A percentile compares a stretch with the other conserved stretches of the same genome.
phyloP scores from a whole-genome alignment of 2,797 vertebrate species.

The Lithobates sylvaticus region DNA sequence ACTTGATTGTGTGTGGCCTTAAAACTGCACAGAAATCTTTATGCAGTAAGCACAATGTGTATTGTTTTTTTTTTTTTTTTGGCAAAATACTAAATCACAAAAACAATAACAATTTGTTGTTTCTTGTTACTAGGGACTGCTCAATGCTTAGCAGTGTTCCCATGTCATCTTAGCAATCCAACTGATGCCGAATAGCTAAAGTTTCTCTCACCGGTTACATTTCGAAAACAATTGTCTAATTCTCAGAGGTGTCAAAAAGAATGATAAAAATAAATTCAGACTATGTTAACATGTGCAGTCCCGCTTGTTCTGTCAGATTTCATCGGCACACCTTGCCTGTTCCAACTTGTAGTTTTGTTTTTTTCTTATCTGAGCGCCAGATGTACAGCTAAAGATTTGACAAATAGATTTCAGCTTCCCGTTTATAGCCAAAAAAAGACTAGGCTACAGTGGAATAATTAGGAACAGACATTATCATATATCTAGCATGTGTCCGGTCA shows the following conservation, averaged over 20 bases:
- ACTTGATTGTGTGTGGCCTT: too few species aligned
- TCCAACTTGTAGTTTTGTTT: constrained; percentile 24
- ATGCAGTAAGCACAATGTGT: too few species aligned
- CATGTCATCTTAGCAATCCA: background rate
- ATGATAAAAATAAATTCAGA: constrained; percentile 10
- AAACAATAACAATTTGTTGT: too few species aligned
- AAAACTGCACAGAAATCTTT: too few species aligned
- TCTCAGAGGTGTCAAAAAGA: constrained; percentile 2
- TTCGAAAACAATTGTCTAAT: constrained; percentile 12
- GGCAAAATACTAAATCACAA: too few species aligned
- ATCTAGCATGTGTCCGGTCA: constrained; percentile 15
- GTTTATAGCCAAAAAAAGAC: background rate
- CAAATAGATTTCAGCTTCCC: constrained; percentile 15
- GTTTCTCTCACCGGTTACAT: background rate
- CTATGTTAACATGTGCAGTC: constrained; percentile 21
- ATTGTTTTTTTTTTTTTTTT: too few species aligned
- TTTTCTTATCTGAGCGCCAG: constrained; percentile 35
- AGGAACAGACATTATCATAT: background rate
- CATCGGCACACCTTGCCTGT: constrained; percentile 8
- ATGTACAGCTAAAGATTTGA: constrained; percentile 32
- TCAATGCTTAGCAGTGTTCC: background rate
- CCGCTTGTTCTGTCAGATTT: constrained; percentile 4
- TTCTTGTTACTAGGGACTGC: too few species aligned
- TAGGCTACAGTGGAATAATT: background rate
- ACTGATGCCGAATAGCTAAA: background rate